Base-by-base conservation (phyloP, 2,888 invertebrate species). In the Aquatica leii region DNA sequence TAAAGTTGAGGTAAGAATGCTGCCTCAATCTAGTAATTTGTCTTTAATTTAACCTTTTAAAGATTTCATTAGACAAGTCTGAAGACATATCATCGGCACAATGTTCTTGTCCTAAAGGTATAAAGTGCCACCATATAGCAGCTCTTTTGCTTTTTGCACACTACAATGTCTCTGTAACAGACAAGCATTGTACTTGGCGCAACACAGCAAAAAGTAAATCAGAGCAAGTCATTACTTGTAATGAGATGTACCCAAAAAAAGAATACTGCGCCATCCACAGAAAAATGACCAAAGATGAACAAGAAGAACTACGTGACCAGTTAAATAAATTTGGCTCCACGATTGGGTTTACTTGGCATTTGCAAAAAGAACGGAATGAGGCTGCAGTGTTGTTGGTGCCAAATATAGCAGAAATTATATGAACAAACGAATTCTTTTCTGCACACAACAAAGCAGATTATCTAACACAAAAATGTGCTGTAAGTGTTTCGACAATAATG, bases 121-220 rank as follows among this genome's bases (percentile, higher is more conserved):
- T 66, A 56, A 62, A 66, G 59, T 67, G 67, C 49, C 67, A 66
- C 37, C 65, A 67, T 59, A 65, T 62, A 9, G 56, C 59, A 11
- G 41, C 67, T 18, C 31, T 65, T 15, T 55, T 60, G 37, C 54
- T 65, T 41, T 62, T 52, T 52, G 54, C 65, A 18, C 59, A 67
- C 52, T 66, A 63, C 14, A 63, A 66, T 43, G 60, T 66, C 51
- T 60, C 59, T 18, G 41, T 66, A 43, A 43, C 43, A 17, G 43
- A 43, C 17, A 14, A 43, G 15, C 43, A 43, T 17, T 43, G 43
- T 43, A 17, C 43, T 17, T 43, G 17, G 43, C 17, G 17, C 17
- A 43, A 43, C 17, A 43, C 37, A 31, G 5, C 40, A 15, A 43
- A 43, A 43, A 43, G 11, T 17, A 43, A 43, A 43, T 43, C 43